phyloP scores from a whole-genome alignment of 2,888 invertebrate species.

The Amiota minor region DNA sequence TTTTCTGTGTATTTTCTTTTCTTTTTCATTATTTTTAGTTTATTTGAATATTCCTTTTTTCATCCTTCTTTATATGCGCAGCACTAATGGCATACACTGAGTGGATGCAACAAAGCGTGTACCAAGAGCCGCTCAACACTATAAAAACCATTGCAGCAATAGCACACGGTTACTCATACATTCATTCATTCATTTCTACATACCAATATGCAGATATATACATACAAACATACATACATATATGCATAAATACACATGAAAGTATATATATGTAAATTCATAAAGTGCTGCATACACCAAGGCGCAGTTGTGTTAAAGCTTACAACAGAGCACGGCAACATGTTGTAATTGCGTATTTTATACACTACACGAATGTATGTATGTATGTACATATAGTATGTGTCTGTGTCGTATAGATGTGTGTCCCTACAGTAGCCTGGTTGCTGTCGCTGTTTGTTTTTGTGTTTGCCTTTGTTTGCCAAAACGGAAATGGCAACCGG shows the following conservation, averaged over 20 bases:
- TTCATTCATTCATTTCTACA: too few species aligned
- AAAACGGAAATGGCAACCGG: conserved; percentile 58
- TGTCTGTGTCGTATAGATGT: too few species aligned
- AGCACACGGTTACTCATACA: too few species aligned
- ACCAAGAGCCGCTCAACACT: conserved; percentile 17
- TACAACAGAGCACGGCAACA: conserved; percentile 47
- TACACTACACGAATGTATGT: conserved; percentile 42
- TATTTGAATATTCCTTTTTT: not conserved
- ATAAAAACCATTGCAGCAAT: conserved; percentile 23
- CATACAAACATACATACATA: too few species aligned
- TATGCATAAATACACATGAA: not conserved
- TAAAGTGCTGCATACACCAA: conserved; percentile 42
- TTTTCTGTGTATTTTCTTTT: not conserved
- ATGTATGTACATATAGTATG: too few species aligned
- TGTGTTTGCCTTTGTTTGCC: conserved; percentile 56
- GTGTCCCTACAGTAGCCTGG: conserved; percentile 39
- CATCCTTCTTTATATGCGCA: conserved; percentile 25
- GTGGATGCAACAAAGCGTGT: conserved; percentile 62
- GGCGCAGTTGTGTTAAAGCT: too few species aligned
- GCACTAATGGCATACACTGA: conserved; percentile 55
- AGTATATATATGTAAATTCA: conserved; percentile 51
- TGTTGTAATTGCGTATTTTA: conserved; percentile 65
- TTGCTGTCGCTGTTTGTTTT: conserved; percentile 32
- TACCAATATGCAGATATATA: too few species aligned
- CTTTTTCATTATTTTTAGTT: not conserved